These are phyloP conservation scores for Ashinkailepas kermadecensis DNA, from an alignment of 2,888 invertebrate genomes.

Conservation along the genomic window DNA sequence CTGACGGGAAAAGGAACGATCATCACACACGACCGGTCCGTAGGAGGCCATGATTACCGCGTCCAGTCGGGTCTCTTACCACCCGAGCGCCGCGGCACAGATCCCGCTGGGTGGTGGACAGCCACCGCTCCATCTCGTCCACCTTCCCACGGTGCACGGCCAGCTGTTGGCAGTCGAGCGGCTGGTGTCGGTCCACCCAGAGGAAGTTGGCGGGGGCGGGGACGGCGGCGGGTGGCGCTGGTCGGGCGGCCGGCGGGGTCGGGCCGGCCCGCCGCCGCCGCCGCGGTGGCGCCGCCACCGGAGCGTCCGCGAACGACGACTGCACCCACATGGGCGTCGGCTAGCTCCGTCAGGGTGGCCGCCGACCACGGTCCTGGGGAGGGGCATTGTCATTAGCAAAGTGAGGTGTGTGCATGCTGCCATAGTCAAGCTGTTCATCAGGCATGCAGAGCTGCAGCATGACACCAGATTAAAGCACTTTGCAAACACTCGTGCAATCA, in stretches of 20 bases:
- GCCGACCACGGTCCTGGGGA: too few relatives aligned
- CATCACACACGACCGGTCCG: too few relatives aligned
- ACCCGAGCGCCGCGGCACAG: conserved; percentile 24
- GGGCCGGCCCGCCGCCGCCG: not conserved
- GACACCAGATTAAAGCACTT: too few relatives aligned
- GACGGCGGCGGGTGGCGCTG: too few relatives aligned
- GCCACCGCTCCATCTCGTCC: conserved; percentile 62
- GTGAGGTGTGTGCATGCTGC: too few relatives aligned
- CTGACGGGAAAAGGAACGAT: too few relatives aligned
- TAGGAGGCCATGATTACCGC: too few relatives aligned
- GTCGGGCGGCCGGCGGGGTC: not conserved
- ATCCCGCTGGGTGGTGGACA: conserved; percentile 40
- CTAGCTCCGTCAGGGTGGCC: too few relatives aligned
- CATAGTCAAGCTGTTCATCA: too few relatives aligned
- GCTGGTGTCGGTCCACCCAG: not conserved
- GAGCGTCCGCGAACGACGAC: not conserved
- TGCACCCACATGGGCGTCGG: not conserved
- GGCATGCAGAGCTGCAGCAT: too few relatives aligned
- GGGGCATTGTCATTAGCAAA: too few relatives aligned
- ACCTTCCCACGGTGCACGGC: conserved; percentile 68
- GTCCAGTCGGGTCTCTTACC: not conserved
- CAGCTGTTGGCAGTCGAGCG: conserved; percentile 44
- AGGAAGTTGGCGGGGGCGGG: not conserved
- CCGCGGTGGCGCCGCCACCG: not conserved
- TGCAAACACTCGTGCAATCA: too few relatives aligned